Percentiles rank a stretch among this genome's conserved stretches.
These are phyloP conservation scores for Lordiphosa mommai DNA, from an alignment of 1,140 invertebrate genomes.

Conservation along the genomic window DNA sequence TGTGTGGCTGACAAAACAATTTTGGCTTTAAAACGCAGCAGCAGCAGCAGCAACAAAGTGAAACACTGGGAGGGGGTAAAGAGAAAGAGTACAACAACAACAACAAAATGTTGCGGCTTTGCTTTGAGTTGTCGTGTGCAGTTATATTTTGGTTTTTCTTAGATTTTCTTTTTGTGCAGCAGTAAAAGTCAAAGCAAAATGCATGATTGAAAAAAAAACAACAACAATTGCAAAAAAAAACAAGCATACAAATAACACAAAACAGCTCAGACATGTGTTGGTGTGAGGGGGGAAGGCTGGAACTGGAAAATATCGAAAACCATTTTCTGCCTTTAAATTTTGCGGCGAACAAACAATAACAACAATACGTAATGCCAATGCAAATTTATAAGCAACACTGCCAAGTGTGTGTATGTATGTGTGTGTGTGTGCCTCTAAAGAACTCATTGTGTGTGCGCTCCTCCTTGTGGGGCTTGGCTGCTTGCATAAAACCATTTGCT, in stretches of 20 bases:
- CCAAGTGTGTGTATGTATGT: background rate
- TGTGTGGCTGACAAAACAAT: conserved; percentile 39
- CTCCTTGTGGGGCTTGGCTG: conserved; percentile 10
- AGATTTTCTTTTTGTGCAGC: conserved; percentile 34
- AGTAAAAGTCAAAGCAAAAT: conserved; percentile 67
- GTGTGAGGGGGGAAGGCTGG: background rate
- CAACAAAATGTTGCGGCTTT: conserved; percentile 55
- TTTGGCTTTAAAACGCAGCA: conserved; percentile 43
- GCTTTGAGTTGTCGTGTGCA: conserved; percentile 37
- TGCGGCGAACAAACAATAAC: conserved; percentile 17
- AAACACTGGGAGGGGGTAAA: conserved; percentile 13
- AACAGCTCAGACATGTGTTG: conserved; percentile 13
- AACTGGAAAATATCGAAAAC: conserved; percentile 24
- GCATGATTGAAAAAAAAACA: conserved; percentile 58
- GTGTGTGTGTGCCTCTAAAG: conserved; percentile 13
- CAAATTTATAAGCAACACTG: conserved; percentile 28
- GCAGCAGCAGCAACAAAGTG: conserved; percentile 37
- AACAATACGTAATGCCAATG: conserved; percentile 29
- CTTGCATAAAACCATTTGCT: background rate
- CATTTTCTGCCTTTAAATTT: conserved; percentile 2
- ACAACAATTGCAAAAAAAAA: conserved; percentile 8
- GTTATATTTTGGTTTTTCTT: conserved; percentile 12
- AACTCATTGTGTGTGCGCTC: conserved; percentile 18
- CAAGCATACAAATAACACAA: conserved; percentile 31
- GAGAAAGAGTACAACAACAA: conserved; percentile 14